These are phyloP conservation scores for Rhinopomastus cyanomelas DNA, from an alignment of 2,113 vertebrate genomes.

Conservation along the genomic window DNA sequence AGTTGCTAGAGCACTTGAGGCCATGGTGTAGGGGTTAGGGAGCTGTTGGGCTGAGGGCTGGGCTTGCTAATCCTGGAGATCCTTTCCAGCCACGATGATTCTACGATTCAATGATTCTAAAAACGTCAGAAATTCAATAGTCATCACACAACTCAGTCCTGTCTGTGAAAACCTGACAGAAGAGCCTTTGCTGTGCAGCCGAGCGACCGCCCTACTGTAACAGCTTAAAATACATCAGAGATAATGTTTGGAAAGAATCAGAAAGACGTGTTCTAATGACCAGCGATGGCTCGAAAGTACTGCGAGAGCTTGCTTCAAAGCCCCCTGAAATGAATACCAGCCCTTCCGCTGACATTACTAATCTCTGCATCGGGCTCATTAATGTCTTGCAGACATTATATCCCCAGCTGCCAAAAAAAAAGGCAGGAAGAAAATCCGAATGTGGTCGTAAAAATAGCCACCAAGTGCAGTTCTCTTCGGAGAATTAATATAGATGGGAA, in stretches of 20 bases:
- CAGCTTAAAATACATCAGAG: conserved; percentile 18
- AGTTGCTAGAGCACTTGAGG: too few relatives aligned
- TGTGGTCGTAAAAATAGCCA: conserved; percentile 39
- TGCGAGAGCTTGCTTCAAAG: conserved; percentile 33
- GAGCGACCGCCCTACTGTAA: background rate
- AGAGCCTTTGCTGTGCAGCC: background rate
- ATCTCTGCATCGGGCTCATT: conserved; percentile 50
- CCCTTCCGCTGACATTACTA: conserved; percentile 32
- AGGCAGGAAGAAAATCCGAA: background rate
- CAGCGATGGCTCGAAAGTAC: conserved; percentile 15
- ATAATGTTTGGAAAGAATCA: conserved; percentile 15
- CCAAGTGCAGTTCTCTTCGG: conserved; percentile 24
- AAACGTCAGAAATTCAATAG: background rate
- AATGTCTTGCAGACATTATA: conserved; percentile 28
- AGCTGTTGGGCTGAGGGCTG: too few relatives aligned
- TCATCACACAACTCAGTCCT: background rate
- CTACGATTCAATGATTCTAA: background rate
- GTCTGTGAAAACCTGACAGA: background rate
- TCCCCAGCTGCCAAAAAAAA: conserved; percentile 41
- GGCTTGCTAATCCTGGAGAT: too few relatives aligned
- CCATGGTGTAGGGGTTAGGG: too few relatives aligned
- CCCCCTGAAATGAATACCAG: conserved; percentile 19
- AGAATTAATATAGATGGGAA: background rate
- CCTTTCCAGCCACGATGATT: too few relatives aligned
- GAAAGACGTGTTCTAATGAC: conserved; percentile 25